A percentile compares a stretch with the other conserved stretches of the same genome.
phyloP scores from a whole-genome alignment of 2,888 invertebrate genomes.

The Patella depressa region DNA sequence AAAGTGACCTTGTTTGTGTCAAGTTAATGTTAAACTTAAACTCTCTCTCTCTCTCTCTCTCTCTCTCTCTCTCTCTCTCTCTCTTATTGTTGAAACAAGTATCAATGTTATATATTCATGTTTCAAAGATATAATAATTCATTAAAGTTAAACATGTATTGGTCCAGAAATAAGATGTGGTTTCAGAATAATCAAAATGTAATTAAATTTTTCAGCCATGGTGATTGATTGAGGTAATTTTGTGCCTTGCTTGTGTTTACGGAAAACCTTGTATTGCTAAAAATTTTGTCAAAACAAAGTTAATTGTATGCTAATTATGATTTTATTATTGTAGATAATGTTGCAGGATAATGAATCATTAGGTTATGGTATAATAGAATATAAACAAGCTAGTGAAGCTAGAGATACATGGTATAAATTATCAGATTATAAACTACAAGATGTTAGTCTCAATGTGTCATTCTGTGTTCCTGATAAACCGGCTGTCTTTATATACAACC shows the following conservation, averaged over 20 bases:
- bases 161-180: too few relatives aligned
- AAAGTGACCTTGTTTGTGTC: too few relatives aligned
- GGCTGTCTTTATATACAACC: constrained; percentile 74
- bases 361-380: constrained; percentile 75
- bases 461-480: constrained; percentile 75
- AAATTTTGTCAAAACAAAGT: background rate
- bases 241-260: background rate
- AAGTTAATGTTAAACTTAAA: too few relatives aligned
- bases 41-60: too few relatives aligned
- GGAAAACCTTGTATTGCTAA: background rate
- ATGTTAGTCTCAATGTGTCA: constrained; percentile 71
- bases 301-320: background rate
- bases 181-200: too few relatives aligned
- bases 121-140: too few relatives aligned
- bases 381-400: constrained; percentile 50
- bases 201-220: too few relatives aligned
- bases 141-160: too few relatives aligned
- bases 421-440: constrained; percentile 59
- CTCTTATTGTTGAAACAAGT: too few relatives aligned
- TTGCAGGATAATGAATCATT: constrained; percentile 73
- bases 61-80: too few relatives aligned
- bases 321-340: constrained; percentile 70
- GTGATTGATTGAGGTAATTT: too few relatives aligned
- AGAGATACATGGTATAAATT: constrained; percentile 50
- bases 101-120: too few relatives aligned